Conservation (phyloP, 1,140 invertebrate species). For the Zophobas atratus region DNA sequence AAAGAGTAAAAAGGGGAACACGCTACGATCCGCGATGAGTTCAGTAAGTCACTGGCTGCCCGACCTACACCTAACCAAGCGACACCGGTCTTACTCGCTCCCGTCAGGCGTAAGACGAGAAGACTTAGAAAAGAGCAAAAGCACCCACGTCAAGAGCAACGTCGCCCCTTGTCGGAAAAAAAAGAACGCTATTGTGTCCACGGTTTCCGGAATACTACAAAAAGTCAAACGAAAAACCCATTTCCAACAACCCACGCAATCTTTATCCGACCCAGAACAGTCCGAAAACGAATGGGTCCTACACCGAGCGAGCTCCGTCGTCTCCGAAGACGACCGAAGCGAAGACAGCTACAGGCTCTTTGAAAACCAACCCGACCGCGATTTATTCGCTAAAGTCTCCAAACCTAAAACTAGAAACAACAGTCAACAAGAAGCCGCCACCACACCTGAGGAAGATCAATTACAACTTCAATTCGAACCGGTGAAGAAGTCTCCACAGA, state of each 20-base stretch:
- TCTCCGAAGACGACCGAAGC: conserved; percentile 79
- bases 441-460: conserved; percentile 58
- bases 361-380: conserved; percentile 74
- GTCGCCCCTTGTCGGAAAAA: conserved; percentile 78
- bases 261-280: conserved; percentile 83
- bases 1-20: conserved; percentile 80
- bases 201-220: conserved; percentile 84
- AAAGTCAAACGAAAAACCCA: conserved; percentile 81
- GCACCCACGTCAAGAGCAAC: conserved; percentile 66
- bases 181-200: conserved; percentile 83
- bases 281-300: conserved; percentile 83
- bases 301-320: conserved; percentile 74
- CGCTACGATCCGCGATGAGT: conserved; percentile 85
- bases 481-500: conserved; percentile 51
- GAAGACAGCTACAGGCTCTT: conserved; percentile 82
- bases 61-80: conserved; percentile 83
- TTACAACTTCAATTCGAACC: conserved; percentile 67
- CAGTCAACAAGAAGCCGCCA: conserved; percentile 51
- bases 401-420: conserved; percentile 70
- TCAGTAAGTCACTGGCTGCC: conserved; percentile 86
- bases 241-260: conserved; percentile 70
- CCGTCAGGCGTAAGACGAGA: conserved; percentile 79
- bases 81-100: conserved; percentile 85
- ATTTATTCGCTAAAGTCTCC: conserved; percentile 77
- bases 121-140: conserved; percentile 72